Base-by-base conservation (phyloP, 2,888 invertebrate genomes). In the Cecidostiba fungosa region DNA sequence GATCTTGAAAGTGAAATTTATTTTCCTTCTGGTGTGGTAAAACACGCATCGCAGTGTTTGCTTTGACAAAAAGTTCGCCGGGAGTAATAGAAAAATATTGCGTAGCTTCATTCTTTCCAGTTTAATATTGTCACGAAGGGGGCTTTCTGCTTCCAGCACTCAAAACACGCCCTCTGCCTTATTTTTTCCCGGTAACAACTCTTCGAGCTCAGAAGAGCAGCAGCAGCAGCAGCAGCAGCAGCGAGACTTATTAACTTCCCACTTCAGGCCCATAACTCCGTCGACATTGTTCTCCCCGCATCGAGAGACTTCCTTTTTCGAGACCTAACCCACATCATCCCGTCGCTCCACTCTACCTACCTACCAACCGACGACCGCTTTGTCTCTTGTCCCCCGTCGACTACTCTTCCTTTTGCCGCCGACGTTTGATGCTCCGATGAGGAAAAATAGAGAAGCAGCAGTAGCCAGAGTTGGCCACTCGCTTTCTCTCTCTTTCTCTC, bases 401-500 rank as follows among this genome's bases (percentile, higher is more conserved):
- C 66, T 66, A 29, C 66, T 66, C 54, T 6, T 59, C 72, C 59
- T 73, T 79, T 80, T 26, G 19, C 32, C 39, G 39, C 8, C 62
- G 54, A 47, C 70, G 62, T 72, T 77, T 77, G 83, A 54, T 83
- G 59, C 23, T 72, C 76, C 77, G 23, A 39, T 23, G 77, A 72
- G 59, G 54, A 47, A 43, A 47, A 69, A 29, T 43, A 19, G 54
- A 39, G 19, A n/a, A 77, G 77, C 19, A 50, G 47, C 47, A 72
- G 54, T 29, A 76, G 76, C 16, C 39, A 6, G 19, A 32, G 39
- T 66, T 32, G 78, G 29, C 47, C 19, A 88, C 85, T 88, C 77
- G 47, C 23, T 32, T 32, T 87, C 85, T 87, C 77, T 59, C 86
- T 79, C 85, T 87, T 84, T 87, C 77, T 59, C 86, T 79, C 85